Conservation (phyloP, 1,140 invertebrate species). For the Plodia interpunctella region DNA sequence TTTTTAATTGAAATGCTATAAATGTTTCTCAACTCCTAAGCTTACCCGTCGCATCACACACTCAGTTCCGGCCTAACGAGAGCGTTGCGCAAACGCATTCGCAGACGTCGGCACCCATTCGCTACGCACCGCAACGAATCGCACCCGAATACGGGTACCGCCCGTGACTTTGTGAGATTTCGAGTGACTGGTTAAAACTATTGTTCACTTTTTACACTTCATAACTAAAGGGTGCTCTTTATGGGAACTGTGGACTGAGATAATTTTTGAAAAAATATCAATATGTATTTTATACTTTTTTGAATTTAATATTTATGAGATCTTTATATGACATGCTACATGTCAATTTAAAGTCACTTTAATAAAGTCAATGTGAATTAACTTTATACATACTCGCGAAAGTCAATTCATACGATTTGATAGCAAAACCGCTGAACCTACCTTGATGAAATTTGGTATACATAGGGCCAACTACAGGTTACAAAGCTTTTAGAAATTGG, state of each 20-base stretch:
- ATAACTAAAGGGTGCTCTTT: background rate
- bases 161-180: constrained; percentile 6
- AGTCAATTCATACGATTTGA: too few relatives aligned
- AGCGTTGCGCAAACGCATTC: constrained; percentile 52
- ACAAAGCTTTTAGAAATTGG: too few relatives aligned
- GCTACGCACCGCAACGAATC: constrained; percentile 60
- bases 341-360: too few relatives aligned
- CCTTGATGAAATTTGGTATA: too few relatives aligned
- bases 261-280: background rate
- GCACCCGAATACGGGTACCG: constrained; percentile 43
- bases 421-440: too few relatives aligned
- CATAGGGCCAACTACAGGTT: too few relatives aligned
- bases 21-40: constrained; percentile 14
- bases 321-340: too few relatives aligned
- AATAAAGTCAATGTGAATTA: too few relatives aligned
- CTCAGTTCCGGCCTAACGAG: constrained; percentile 62
- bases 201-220: background rate
- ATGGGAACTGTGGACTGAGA: background rate
- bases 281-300: background rate
- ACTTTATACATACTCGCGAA: too few relatives aligned
- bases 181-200: constrained; percentile 4
- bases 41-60: constrained; percentile 14
- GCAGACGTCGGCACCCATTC: constrained; percentile 45
- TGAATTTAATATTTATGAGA: too few relatives aligned
- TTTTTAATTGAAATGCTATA: background rate